Evolutionary conservation across 2,888 invertebrate genomes (phyloP).

Genomic region (Alviniconcha strummeri): DNA sequence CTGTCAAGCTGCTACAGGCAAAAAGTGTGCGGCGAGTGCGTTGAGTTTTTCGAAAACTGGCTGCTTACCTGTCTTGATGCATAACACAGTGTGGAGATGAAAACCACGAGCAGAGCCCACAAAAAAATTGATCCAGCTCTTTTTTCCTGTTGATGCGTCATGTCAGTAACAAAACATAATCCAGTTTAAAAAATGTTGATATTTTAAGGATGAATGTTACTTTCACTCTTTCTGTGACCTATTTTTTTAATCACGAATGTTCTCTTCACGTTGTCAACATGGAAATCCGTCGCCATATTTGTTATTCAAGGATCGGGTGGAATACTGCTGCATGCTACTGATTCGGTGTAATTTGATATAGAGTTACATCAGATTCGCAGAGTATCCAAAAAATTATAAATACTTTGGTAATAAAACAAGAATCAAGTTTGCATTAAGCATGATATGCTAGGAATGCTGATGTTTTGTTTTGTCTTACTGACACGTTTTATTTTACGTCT

Average conservation of each 20-base stretch:
- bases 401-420: neutral
- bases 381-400: neutral
- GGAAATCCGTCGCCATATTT: constrained; percentile 22
- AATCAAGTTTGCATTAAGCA: neutral
- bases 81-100: constrained; percentile 5
- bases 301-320: neutral
- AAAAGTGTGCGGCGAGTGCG: too few species aligned
- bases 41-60: neutral
- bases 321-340: neutral
- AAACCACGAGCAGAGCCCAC: constrained; percentile 12
- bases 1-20: too few species aligned
- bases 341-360: constrained; percentile 17
- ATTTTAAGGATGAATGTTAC: too few species aligned
- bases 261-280: constrained; percentile 16
- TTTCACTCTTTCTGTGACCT: neutral
- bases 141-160: neutral
- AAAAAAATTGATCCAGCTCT: constrained; percentile 7
- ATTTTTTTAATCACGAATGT: neutral
- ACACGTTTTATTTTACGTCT: constrained; percentile 24
- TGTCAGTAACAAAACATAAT: neutral
- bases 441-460: neutral
- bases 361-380: constrained; percentile 6
- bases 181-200: too few species aligned
- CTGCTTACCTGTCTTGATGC: constrained; percentile 16
- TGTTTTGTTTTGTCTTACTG: constrained; percentile 7